phyloP scores from a whole-genome alignment of 1,140 invertebrate species.

The Neodiprion virginianus region DNA sequence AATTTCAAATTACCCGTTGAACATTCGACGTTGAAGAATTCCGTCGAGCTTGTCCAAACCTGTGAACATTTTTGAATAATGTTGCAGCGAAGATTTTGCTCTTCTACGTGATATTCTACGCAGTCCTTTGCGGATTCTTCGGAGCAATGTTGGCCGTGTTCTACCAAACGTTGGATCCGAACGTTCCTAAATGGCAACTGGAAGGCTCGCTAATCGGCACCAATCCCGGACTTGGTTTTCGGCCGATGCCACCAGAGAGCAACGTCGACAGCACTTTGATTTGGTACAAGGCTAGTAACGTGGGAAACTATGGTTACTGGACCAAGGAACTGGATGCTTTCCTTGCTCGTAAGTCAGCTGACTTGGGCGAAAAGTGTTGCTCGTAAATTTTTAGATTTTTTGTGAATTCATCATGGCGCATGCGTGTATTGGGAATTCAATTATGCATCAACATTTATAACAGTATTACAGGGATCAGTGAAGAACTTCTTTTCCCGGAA shows the following conservation, averaged over 20 bases:
- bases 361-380: neutral
- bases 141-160: slow-evolving; percentile 90
- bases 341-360: slow-evolving; percentile 68
- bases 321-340: slow-evolving; percentile 75
- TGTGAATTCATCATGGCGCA: too few relatives aligned
- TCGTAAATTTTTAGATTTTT: too few relatives aligned
- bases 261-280: slow-evolving; percentile 94
- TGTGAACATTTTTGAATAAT: too few relatives aligned
- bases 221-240: slow-evolving; percentile 93
- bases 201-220: slow-evolving; percentile 84
- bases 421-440: too few relatives aligned
- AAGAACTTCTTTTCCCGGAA: too few relatives aligned
- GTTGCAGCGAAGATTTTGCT: slow-evolving; percentile 89
- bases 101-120: slow-evolving; percentile 95
- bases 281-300: slow-evolving; percentile 85
- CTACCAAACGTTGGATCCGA: slow-evolving; percentile 88
- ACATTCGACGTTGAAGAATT: too few relatives aligned
- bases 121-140: slow-evolving; percentile 88
- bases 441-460: too few relatives aligned
- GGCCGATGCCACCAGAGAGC: slow-evolving; percentile 86
- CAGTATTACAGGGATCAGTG: too few relatives aligned
- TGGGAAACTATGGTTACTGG: slow-evolving; percentile 83
- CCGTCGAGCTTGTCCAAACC: too few relatives aligned
- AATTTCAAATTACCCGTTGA: too few relatives aligned
- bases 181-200: slow-evolving; percentile 86